A percentile compares a stretch with the other conserved stretches of the same genome.
These are phyloP conservation scores for Sternarchorhynchus goeldii DNA, from an alignment of 2,797 vertebrate species.

Conservation along the genomic window DNA sequence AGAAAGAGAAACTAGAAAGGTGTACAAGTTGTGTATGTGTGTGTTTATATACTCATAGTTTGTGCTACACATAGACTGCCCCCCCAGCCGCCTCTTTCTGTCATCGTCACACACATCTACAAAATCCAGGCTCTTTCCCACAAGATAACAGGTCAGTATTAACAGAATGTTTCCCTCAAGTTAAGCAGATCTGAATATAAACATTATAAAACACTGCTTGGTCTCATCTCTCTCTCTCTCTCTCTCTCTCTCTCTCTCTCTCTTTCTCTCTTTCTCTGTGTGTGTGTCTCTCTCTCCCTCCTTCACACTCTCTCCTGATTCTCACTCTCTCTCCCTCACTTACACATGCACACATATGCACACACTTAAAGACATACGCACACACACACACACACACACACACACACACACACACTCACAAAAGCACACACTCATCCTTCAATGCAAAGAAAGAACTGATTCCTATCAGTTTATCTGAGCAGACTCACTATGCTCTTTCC, in stretches of 20 bases:
- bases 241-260: no score
- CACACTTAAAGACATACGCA: neutral
- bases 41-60: neutral
- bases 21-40: neutral
- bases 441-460: constrained; percentile 43
- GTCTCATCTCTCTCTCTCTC: no score
- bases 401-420: neutral
- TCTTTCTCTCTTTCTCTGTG: neutral
- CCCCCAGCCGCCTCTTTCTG: no score
- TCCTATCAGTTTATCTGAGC: constrained; percentile 49
- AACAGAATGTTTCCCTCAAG: constrained; percentile 39
- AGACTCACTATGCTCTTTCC: constrained; percentile 4
- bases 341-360: neutral
- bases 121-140: constrained; percentile 27
- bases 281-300: constrained; percentile 28
- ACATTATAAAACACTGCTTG: constrained; percentile 22
- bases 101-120: constrained; percentile 18
- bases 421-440: constrained; percentile 22
- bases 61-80: neutral
- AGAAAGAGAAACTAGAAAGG: no score
- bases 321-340: neutral
- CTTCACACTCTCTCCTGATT: constrained; percentile 22
- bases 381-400: neutral
- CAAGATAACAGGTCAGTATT: no score
- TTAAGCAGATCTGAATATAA: constrained; percentile 37